Evolutionary conservation across 1,140 invertebrate species (phyloP).

Genomic region (Lethrus apterus): DNA sequence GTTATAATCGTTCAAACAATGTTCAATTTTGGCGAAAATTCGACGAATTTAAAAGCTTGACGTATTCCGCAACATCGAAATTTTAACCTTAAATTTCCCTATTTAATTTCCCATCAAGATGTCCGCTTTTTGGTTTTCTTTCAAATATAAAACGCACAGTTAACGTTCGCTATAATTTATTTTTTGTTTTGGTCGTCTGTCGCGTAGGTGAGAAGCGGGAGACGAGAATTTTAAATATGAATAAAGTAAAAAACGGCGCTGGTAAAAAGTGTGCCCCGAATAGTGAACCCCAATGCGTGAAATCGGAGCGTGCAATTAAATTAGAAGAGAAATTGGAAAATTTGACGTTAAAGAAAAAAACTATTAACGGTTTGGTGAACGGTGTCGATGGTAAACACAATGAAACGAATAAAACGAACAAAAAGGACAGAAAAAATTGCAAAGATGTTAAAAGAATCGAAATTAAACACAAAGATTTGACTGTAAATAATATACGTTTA

Average conservation of each 20-base stretch:
- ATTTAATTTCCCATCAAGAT: slow-evolving; percentile 22
- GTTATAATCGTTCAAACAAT: too few relatives aligned
- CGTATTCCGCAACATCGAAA: slow-evolving; percentile 1
- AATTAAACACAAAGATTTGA: neutral
- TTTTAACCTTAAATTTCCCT: slow-evolving; percentile 21
- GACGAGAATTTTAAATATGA: slow-evolving; percentile 13
- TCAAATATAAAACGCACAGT: slow-evolving; percentile 13
- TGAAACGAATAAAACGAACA: slow-evolving; percentile 10
- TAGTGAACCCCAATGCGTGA: neutral
- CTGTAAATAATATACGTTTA: neutral
- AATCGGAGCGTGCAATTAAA: slow-evolving; percentile 8
- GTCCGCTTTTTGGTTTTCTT: slow-evolving; percentile 20
- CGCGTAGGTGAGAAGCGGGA: too few relatives aligned
- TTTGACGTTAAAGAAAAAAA: slow-evolving; percentile 11
- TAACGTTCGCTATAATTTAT: slow-evolving; percentile 7
- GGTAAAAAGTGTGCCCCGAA: neutral
- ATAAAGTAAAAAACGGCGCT: slow-evolving; percentile 6
- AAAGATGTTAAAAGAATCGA: slow-evolving; percentile 7
- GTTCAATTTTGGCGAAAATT: too few relatives aligned
- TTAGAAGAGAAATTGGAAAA: slow-evolving; percentile 11
- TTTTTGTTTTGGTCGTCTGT: neutral
- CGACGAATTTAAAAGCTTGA: slow-evolving; percentile 18
- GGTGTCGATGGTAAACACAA: slow-evolving; percentile 18
- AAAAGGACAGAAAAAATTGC: slow-evolving; percentile 10
- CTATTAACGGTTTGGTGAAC: slow-evolving; percentile 31